A percentile compares a stretch with the other conserved stretches of the same genome.
Conservation (phyloP, 2,888 invertebrate genomes). For the Parnassius apollo region DNA sequence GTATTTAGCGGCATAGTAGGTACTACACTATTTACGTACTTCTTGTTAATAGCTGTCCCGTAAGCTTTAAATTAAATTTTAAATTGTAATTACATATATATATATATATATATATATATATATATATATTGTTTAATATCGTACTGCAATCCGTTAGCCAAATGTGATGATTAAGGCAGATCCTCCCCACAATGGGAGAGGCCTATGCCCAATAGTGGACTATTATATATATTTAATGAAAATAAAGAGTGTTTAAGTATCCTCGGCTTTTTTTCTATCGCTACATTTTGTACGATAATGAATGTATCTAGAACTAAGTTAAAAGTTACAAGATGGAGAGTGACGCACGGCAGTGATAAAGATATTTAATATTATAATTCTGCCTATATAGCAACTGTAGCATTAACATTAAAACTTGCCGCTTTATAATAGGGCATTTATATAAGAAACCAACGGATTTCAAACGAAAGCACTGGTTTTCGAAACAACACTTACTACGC, state of each 20-base stretch:
- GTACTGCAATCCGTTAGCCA: too few relatives aligned
- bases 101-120: too few relatives aligned
- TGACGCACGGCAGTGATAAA: slow-evolving; percentile 41
- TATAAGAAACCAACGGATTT: slow-evolving; percentile 12
- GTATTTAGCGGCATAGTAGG: too few relatives aligned
- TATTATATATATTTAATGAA: too few relatives aligned
- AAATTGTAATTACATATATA: too few relatives aligned
- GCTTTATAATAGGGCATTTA: slow-evolving; percentile 3
- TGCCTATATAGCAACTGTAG: slow-evolving; percentile 23
- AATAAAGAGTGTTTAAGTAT: not conserved
- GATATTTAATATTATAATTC: slow-evolving; percentile 40
- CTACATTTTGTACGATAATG: slow-evolving; percentile 53
- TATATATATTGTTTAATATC: too few relatives aligned
- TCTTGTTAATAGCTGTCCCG: too few relatives aligned
- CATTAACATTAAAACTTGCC: slow-evolving; percentile 14
- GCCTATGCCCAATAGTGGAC: too few relatives aligned
- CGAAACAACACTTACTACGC: slow-evolving; percentile 10
- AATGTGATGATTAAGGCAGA: too few relatives aligned
- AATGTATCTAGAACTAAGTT: slow-evolving; percentile 60
- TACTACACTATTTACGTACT: too few relatives aligned
- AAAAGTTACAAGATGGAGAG: slow-evolving; percentile 40
- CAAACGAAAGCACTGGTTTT: not conserved
- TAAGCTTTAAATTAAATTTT: too few relatives aligned
- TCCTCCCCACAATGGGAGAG: too few relatives aligned
- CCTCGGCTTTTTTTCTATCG: slow-evolving; percentile 34